These are phyloP conservation scores for Idris sp. DNA, from an alignment of 1,140 invertebrate species.

Conservation along the genomic window DNA sequence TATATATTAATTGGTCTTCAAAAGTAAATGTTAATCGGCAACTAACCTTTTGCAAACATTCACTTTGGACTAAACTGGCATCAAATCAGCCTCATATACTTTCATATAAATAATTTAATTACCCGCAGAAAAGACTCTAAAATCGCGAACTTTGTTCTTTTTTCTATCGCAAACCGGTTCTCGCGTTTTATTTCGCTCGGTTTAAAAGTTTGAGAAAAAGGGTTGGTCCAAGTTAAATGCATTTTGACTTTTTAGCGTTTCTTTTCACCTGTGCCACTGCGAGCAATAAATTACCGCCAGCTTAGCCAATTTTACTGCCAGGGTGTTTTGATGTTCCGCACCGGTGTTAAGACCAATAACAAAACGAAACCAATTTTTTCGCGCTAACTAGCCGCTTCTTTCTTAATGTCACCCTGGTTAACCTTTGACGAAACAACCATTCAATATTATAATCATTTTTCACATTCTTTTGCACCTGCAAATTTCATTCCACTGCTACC, in stretches of 20 bases:
- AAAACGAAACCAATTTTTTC: conserved; percentile 73
- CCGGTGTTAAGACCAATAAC: conserved; percentile 70
- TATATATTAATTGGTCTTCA: conserved; percentile 56
- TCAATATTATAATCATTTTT: conserved; percentile 58
- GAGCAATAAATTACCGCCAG: conserved; percentile 78
- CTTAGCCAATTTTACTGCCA: conserved; percentile 77
- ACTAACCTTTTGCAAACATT: conserved; percentile 42
- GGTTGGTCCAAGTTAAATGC: conserved; percentile 46
- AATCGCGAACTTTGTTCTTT: no score
- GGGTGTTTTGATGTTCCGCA: conserved; percentile 73
- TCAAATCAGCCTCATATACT: conserved; percentile 10
- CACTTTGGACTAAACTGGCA: conserved; percentile 36
- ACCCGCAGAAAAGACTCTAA: no score
- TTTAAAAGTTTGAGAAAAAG: conserved; percentile 24
- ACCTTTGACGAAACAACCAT: conserved; percentile 73
- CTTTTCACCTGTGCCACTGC: conserved; percentile 77
- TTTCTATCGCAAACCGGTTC: conserved; percentile 20
- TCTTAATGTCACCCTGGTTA: conserved; percentile 74
- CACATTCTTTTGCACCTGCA: conserved; percentile 30
- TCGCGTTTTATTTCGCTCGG: conserved; percentile 8
- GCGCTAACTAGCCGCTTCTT: conserved; percentile 76
- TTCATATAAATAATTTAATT: conserved; percentile 21
- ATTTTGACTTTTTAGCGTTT: conserved; percentile 59
- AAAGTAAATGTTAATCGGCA: conserved; percentile 48
- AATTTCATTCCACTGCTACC: no score